Conservation (phyloP, 2,888 invertebrate genomes). For the Slavum lentiscoides region DNA sequence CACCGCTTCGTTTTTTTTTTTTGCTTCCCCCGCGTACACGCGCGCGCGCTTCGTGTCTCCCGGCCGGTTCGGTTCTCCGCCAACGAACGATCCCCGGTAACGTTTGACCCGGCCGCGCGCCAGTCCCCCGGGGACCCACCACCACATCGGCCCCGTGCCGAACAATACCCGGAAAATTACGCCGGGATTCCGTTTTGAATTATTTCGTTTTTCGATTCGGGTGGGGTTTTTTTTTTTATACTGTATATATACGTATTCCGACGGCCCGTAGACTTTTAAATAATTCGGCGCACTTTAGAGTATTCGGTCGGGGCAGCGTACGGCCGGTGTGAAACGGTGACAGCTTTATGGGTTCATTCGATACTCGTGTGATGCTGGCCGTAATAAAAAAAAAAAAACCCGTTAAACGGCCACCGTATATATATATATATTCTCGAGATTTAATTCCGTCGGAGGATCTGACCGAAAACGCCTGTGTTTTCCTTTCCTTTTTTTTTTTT, state of each 20-base stretch:
- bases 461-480: slow-evolving; percentile 18
- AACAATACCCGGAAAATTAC: too few species aligned
- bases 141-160: too few species aligned
- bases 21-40: too few species aligned
- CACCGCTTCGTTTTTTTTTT: too few species aligned
- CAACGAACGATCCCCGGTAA: too few species aligned
- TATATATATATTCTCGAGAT: slow-evolving; percentile 10
- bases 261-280: slow-evolving; percentile 42
- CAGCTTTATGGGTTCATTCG: slow-evolving; percentile 52
- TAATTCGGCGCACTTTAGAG: slow-evolving; percentile 51
- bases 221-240: slow-evolving; percentile 15
- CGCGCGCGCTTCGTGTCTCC: too few species aligned
- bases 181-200: slow-evolving; percentile 9
- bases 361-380: slow-evolving; percentile 36
- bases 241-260: not conserved
- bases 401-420: slow-evolving; percentile 34
- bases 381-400: not conserved
- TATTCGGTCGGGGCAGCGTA: slow-evolving; percentile 17
- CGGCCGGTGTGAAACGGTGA: slow-evolving; percentile 45
- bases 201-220: slow-evolving; percentile 44
- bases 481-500: not conserved
- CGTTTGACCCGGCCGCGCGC: too few species aligned
- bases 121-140: too few species aligned
- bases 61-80: too few species aligned
- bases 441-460: slow-evolving; percentile 42